A percentile compares a stretch with the other conserved stretches of the same genome.
phyloP scores from a whole-genome alignment of 1,140 invertebrate genomes.

The Homalodisca vitripennis region DNA sequence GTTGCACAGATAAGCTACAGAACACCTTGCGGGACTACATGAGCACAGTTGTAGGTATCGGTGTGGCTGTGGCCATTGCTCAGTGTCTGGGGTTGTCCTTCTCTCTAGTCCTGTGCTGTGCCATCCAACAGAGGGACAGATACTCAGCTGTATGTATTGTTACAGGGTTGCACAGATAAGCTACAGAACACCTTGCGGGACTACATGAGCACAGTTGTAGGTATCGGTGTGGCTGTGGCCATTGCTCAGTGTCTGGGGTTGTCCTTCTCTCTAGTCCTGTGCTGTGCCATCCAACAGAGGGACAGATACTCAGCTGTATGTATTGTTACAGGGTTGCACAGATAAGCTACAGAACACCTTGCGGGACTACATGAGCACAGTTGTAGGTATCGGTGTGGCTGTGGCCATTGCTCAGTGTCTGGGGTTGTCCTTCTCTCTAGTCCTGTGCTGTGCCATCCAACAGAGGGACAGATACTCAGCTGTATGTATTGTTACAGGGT shows the following conservation, averaged over 20 bases:
- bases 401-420: constrained; percentile 68
- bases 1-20: constrained; percentile 69
- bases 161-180: constrained; percentile 71
- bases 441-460: constrained; percentile 71
- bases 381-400: constrained; percentile 63
- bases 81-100: constrained; percentile 76
- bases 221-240: constrained; percentile 61
- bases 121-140: constrained; percentile 49
- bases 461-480: constrained; percentile 43
- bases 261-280: constrained; percentile 74
- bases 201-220: constrained; percentile 62
- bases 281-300: constrained; percentile 63
- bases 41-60: constrained; percentile 61
- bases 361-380: constrained; percentile 57
- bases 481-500: constrained; percentile 54
- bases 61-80: constrained; percentile 61
- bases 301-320: constrained; percentile 12
- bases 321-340: constrained; percentile 64
- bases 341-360: constrained; percentile 64
- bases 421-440: constrained; percentile 73
- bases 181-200: constrained; percentile 60
- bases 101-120: constrained; percentile 74
- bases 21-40: constrained; percentile 59
- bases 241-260: constrained; percentile 70
- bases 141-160: constrained; percentile 42